phyloP scores from a whole-genome alignment of 2,797 vertebrate genomes.

The Philypnodon macrostomus region DNA sequence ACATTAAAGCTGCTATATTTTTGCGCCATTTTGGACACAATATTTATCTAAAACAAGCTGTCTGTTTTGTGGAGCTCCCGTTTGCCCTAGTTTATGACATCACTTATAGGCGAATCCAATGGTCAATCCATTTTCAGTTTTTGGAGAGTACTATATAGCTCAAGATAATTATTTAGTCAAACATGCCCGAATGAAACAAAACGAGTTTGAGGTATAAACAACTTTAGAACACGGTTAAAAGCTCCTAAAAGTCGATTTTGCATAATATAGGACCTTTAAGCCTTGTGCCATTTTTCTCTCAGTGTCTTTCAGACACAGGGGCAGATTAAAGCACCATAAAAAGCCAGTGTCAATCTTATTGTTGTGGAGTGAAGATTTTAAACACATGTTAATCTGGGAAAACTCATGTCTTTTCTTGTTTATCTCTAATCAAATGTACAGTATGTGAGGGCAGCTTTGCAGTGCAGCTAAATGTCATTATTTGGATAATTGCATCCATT shows the following conservation, averaged over 20 bases:
- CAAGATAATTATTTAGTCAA: too few species aligned
- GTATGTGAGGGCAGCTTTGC: slow-evolving; percentile 72
- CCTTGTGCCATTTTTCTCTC: slow-evolving; percentile 71
- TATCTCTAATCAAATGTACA: slow-evolving; percentile 78
- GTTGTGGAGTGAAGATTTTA: slow-evolving; percentile 76
- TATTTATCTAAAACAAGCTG: too few species aligned
- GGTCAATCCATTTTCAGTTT: too few species aligned
- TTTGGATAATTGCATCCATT: slow-evolving; percentile 82
- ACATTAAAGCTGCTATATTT: too few species aligned
- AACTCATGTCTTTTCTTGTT: slow-evolving; percentile 65
- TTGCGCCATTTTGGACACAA: too few species aligned
- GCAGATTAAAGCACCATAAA: slow-evolving; percentile 75
- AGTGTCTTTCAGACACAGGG: slow-evolving; percentile 67
- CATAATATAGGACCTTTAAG: slow-evolving; percentile 71
- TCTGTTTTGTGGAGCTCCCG: too few species aligned
- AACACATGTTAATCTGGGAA: slow-evolving; percentile 81
- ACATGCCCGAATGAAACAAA: too few species aligned
- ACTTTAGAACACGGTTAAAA: too few species aligned
- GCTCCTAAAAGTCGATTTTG: slow-evolving; percentile 58
- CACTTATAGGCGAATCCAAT: too few species aligned
- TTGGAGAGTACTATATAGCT: too few species aligned
- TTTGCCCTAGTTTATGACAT: too few species aligned
- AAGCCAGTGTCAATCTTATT: slow-evolving; percentile 80
- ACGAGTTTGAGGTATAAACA: too few species aligned
- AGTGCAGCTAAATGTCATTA: slow-evolving; percentile 75